Percentiles rank a stretch among this genome's conserved stretches.
Conservation (phyloP, 2,113 vertebrate genomes). For the Hystrix cristata region DNA sequence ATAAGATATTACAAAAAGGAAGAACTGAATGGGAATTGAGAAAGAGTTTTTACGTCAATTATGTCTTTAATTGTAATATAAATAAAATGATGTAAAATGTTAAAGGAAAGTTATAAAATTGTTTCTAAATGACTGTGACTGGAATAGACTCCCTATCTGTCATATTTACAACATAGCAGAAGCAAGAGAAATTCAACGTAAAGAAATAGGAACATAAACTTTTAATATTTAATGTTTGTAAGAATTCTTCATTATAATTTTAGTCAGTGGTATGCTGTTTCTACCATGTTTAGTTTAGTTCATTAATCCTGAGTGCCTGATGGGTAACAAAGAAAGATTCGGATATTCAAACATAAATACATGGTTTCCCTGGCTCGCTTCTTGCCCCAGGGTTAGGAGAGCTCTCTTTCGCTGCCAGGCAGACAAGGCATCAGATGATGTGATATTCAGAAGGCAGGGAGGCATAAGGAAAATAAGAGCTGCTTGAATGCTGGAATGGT, state of each 20-base stretch:
- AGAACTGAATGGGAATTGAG: neutral
- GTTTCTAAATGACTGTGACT: neutral
- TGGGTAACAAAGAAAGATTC: neutral
- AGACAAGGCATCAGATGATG: neutral
- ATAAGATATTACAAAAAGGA: neutral
- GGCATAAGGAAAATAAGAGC: too few relatives aligned
- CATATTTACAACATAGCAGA: neutral
- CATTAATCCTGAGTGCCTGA: neutral
- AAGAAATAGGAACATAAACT: neutral
- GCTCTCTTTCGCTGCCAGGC: neutral
- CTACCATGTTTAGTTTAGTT: neutral
- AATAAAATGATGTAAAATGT: neutral
- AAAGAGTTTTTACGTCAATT: neutral
- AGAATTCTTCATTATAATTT: slow-evolving; percentile 18
- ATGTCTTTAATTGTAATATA: neutral
- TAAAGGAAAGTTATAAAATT: neutral
- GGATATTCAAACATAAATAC: neutral
- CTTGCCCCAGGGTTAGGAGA: too few relatives aligned
- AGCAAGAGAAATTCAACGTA: neutral
- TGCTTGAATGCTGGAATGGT: neutral
- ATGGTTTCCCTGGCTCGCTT: neutral
- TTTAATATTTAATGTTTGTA: slow-evolving; percentile 13
- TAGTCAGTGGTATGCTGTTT: neutral
- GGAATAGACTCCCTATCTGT: neutral
- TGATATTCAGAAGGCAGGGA: neutral